These are phyloP conservation scores for Callopanchax toddi DNA, from an alignment of 2,113 vertebrate genomes.

Conservation along the genomic window DNA sequence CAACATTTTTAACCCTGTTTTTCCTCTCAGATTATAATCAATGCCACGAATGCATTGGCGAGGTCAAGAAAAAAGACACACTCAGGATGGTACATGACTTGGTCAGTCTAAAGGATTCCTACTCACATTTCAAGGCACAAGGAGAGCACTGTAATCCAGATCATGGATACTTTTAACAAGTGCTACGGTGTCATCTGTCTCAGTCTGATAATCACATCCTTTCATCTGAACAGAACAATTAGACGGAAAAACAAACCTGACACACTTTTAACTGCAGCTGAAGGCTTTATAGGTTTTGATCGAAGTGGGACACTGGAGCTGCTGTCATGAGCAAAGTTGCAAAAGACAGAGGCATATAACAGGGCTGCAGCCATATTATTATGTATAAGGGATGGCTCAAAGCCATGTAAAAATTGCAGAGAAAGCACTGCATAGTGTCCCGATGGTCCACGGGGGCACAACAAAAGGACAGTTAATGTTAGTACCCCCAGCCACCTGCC, in stretches of 20 bases:
- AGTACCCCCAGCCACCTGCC: conserved; percentile 71
- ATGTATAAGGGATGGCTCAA: conserved; percentile 55
- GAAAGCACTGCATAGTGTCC: conserved; percentile 45
- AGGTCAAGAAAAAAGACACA: neutral
- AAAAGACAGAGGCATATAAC: conserved; percentile 43
- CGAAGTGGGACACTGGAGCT: neutral
- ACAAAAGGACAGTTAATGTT: conserved; percentile 53
- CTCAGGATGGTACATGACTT: neutral
- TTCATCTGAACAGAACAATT: neutral
- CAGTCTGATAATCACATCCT: neutral
- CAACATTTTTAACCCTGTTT: no score
- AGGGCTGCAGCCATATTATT: conserved; percentile 42
- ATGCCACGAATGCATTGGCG: no score
- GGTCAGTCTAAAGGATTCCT: neutral
- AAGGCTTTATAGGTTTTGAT: neutral
- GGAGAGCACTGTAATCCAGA: neutral
- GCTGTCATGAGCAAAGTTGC: conserved; percentile 36
- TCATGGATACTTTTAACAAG: neutral
- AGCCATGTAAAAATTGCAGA: conserved; percentile 35
- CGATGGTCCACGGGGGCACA: conserved; percentile 43
- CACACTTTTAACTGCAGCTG: neutral
- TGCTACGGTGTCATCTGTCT: neutral
- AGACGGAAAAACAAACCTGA: neutral
- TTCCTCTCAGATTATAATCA: no score
- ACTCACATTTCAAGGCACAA: neutral